Evolutionary conservation across 2,888 invertebrate genomes (phyloP).

Genomic region (Agonopterix alstromeriana): DNA sequence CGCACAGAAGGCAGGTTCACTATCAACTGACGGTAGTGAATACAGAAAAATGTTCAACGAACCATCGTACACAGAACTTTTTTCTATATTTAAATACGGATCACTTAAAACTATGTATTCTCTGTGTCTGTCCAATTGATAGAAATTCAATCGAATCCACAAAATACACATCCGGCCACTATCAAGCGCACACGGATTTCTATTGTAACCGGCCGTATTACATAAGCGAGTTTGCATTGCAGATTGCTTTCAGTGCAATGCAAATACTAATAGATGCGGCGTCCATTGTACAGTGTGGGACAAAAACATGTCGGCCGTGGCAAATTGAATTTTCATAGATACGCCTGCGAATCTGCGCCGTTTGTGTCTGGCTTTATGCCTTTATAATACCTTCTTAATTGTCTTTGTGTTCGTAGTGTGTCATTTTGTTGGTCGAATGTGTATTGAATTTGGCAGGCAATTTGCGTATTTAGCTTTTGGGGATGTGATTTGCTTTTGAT

Average conservation of each 20-base stretch:
- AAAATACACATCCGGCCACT: slow-evolving; percentile 1
- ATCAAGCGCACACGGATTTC: slow-evolving; percentile 21
- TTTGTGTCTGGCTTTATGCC: slow-evolving; percentile 17
- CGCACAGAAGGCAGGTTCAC: no score
- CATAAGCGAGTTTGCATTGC: slow-evolving; percentile 65
- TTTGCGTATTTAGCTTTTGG: neutral
- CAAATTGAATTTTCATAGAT: slow-evolving; percentile 67
- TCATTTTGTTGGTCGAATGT: slow-evolving; percentile 5
- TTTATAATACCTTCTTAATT: slow-evolving; percentile 20
- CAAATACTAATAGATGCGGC: slow-evolving; percentile 51
- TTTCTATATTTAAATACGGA: no score
- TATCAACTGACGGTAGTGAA: no score
- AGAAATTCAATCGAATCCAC: neutral
- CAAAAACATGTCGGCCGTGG: slow-evolving; percentile 48
- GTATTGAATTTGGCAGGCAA: slow-evolving; percentile 4
- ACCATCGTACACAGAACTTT: no score
- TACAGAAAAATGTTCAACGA: no score
- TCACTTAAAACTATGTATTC: no score
- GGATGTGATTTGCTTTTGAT: neutral
- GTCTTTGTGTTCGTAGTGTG: slow-evolving; percentile 6
- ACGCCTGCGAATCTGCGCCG: slow-evolving; percentile 21
- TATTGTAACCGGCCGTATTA: slow-evolving; percentile 32
- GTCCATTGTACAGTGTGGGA: slow-evolving; percentile 23
- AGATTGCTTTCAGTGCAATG: slow-evolving; percentile 59
- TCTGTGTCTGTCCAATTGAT: no score